Percentiles rank a stretch among this genome's conserved stretches.
These are phyloP conservation scores for Lycophotia porphyrea DNA, from an alignment of 2,888 invertebrate genomes.

Conservation along the genomic window DNA sequence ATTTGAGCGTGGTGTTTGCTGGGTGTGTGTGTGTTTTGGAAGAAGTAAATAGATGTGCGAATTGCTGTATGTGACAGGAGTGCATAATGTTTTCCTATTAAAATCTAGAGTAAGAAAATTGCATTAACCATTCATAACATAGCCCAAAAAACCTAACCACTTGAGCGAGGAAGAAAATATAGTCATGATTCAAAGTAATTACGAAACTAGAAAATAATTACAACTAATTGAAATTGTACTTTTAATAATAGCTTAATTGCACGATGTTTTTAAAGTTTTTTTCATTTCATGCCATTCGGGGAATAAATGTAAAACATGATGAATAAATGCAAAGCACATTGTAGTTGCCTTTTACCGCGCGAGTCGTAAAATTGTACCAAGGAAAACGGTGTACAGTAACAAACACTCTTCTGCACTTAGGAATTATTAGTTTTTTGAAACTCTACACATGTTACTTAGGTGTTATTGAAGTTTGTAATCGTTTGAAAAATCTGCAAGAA, in stretches of 20 bases:
- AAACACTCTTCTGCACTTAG: conserved; percentile 43
- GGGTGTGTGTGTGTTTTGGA: not conserved
- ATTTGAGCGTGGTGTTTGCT: conserved; percentile 7
- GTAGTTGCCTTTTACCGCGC: conserved; percentile 61
- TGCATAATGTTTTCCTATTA: not conserved
- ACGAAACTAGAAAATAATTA: conserved; percentile 25
- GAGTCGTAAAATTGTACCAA: conserved; percentile 60
- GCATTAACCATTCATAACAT: not conserved
- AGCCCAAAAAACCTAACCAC: not conserved
- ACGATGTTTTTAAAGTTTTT: conserved; percentile 33
- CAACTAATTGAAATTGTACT: conserved; percentile 27
- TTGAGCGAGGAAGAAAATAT: not conserved
- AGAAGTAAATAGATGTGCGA: not conserved
- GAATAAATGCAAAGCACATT: conserved; percentile 63
- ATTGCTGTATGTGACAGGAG: not conserved
- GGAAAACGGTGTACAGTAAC: conserved; percentile 50
- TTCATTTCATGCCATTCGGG: conserved; percentile 38
- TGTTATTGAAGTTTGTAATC: conserved; percentile 13
- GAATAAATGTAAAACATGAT: conserved; percentile 63
- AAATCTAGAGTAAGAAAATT: too few species aligned
- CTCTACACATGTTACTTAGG: conserved; percentile 24
- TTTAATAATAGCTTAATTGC: conserved; percentile 44
- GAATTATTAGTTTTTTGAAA: conserved; percentile 45
- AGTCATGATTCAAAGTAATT: conserved; percentile 11
- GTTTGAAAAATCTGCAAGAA: not conserved